These are phyloP conservation scores for Gobius niger DNA, from an alignment of 2,113 vertebrate species.

Conservation along the genomic window DNA sequence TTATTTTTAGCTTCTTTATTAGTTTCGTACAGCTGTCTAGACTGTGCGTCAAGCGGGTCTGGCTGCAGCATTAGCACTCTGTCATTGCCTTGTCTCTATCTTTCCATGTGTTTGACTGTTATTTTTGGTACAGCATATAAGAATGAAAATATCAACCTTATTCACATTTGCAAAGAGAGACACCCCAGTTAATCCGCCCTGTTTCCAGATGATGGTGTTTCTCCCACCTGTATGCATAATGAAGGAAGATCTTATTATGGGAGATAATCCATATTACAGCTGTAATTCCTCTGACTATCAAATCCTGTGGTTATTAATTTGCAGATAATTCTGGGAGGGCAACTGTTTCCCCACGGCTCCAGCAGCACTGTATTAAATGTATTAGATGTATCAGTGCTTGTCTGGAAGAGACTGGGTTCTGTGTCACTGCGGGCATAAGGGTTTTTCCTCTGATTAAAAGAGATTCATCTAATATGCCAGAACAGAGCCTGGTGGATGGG, in stretches of 20 bases:
- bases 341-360: slow-evolving; percentile 12
- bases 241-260: not conserved
- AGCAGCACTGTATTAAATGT: slow-evolving; percentile 25
- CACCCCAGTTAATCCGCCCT: not conserved
- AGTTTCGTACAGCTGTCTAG: not conserved
- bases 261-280: slow-evolving; percentile 16
- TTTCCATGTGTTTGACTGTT: not conserved
- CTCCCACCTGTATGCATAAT: not conserved
- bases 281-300: slow-evolving; percentile 12
- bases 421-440: slow-evolving; percentile 28
- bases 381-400: slow-evolving; percentile 36
- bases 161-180: not conserved
- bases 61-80: not conserved
- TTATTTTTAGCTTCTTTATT: not conserved
- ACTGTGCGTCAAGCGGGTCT: not conserved
- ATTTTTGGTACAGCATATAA: not conserved
- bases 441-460: slow-evolving; percentile 62
- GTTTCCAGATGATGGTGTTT: not conserved
- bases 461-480: slow-evolving; percentile 57
- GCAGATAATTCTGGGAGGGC: slow-evolving; percentile 41
- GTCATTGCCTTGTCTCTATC: not conserved
- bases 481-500: slow-evolving; percentile 12
- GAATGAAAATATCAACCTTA: not conserved
- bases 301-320: slow-evolving; percentile 40
- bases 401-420: slow-evolving; percentile 22